phyloP scores from a whole-genome alignment of 92 coral and sea anemone species.

The Umimayanthus chanpuru region DNA sequence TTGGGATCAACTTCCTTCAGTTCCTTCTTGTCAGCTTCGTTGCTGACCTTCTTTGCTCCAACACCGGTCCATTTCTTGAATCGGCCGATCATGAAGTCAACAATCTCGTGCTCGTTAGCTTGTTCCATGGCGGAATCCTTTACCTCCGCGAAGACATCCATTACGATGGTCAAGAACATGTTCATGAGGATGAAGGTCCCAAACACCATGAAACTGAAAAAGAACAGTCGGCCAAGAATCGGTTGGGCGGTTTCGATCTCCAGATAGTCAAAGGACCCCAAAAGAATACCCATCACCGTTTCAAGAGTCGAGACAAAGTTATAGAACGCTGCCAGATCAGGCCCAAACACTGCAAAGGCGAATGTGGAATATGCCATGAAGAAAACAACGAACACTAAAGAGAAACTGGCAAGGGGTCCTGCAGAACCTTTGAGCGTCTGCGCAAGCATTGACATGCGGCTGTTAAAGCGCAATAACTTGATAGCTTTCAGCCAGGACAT shows the following conservation, averaged over 20 bases:
- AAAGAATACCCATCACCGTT: constrained; percentile 83
- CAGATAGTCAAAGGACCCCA: constrained; percentile 85
- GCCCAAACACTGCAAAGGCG: constrained; percentile 87
- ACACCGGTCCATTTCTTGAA: constrained; percentile 82
- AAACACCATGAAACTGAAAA: constrained; percentile 89
- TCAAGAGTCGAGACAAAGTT: constrained; percentile 83
- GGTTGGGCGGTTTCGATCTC: constrained; percentile 76
- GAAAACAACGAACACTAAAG: constrained; percentile 80
- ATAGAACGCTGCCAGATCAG: constrained; percentile 67
- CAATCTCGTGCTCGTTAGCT: constrained; percentile 79
- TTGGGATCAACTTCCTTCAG: constrained; percentile 63
- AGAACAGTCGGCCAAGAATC: constrained; percentile 80
- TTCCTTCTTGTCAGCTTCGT: constrained; percentile 55
- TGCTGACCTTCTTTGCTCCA: constrained; percentile 68
- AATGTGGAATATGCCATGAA: constrained; percentile 83
- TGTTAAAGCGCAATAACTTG: constrained; percentile 86
- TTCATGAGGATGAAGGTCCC: constrained; percentile 91
- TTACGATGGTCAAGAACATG: constrained; percentile 85
- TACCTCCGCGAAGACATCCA: constrained; percentile 89
- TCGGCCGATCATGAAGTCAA: constrained; percentile 82
- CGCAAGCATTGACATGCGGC: constrained; percentile 75
- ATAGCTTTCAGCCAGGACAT: constrained; percentile 84
- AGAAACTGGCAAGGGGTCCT: constrained; percentile 86
- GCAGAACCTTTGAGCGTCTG: constrained; percentile 84
- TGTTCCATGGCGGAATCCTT: constrained; percentile 66